Base-by-base conservation (phyloP, 2,888 invertebrate genomes). In the Gnatocerus cornutus region DNA sequence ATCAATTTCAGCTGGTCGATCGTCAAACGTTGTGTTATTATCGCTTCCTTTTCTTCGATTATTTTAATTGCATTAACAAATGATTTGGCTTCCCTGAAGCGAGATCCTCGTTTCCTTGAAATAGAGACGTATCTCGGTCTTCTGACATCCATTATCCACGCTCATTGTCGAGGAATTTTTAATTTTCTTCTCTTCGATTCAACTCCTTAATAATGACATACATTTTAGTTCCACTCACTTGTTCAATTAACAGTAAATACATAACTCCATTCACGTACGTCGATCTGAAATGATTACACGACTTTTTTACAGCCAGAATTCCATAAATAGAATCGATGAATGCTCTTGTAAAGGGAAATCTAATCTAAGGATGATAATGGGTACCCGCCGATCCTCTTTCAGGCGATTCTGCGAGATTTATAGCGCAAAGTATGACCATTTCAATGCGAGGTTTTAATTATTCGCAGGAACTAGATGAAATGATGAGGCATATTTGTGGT, bases 1-100 rank as follows among this genome's bases (percentile, higher is more conserved):
- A 67, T 67, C 61, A 67, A 67, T 67, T 67, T 67, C 58, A 67
- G 67, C 52, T 67, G 50, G 59, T 67, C 67, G 33, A 67, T 64
- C 55, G 55, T 50, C 33, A 33, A 33, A 9, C 46, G 39, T 21
- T 13, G 21, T 33, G 29, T 33, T 48, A 37, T 66, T 50, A 33
- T 33, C 27, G 46, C 29, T 30, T 46, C 14, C 29, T 12, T 56
- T 56, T 56, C 14, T 58, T 27, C 9, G 27, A 27, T n/a, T 39
- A 41, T 46, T 61, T 16, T 45, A 6, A 29, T n/a, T 46, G 37
- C 30, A 46, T 56, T 56, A 56, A 41, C 39, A 55, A 55, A 55
- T 10, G n/a, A 45, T 59, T 55, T 55, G 21, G 39, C 33, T 63
- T 63, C 63, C 33, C 53, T 48, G 45, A 63, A 63, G 53, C 13